Percentiles rank a stretch among this genome's conserved stretches.
Conservation (phyloP, 2,113 vertebrate species). For the Mus pahari region DNA sequence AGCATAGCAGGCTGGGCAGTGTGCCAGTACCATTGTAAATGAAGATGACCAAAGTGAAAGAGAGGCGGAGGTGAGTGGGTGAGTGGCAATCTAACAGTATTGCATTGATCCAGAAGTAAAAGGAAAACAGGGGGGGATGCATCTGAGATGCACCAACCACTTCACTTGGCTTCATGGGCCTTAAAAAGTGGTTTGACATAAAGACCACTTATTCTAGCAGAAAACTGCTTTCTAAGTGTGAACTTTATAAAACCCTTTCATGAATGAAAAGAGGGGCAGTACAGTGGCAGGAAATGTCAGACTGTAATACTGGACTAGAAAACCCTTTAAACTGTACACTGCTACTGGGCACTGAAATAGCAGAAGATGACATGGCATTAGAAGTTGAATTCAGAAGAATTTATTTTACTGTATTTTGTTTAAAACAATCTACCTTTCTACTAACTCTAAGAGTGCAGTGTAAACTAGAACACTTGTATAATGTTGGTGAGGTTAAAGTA, state of each 20-base stretch:
- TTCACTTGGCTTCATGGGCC: constrained; percentile 1
- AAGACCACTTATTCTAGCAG: constrained; percentile 33
- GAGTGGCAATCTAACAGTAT: neutral
- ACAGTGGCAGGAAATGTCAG: neutral
- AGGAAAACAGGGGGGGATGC: neutral
- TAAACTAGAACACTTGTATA: neutral
- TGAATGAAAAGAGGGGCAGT: constrained; percentile 1
- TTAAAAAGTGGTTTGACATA: constrained; percentile 51
- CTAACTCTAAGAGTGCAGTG: neutral
- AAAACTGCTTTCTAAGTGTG: constrained; percentile 42
- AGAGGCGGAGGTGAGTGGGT: neutral
- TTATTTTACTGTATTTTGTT: neutral
- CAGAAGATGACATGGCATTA: neutral
- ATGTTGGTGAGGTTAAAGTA: neutral
- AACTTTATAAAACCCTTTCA: constrained; percentile 38
- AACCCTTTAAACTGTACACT: neutral
- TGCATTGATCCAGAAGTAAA: neutral
- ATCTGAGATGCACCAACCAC: constrained; percentile 2
- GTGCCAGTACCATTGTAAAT: neutral
- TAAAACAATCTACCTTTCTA: neutral
- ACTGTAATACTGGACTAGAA: neutral
- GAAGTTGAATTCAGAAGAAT: neutral
- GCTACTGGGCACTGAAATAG: neutral
- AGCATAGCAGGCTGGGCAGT: neutral
- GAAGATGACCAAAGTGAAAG: neutral